Evolutionary conservation across 1,140 invertebrate species (phyloP).

Genomic region (Parasteatoda tepidariorum): DNA sequence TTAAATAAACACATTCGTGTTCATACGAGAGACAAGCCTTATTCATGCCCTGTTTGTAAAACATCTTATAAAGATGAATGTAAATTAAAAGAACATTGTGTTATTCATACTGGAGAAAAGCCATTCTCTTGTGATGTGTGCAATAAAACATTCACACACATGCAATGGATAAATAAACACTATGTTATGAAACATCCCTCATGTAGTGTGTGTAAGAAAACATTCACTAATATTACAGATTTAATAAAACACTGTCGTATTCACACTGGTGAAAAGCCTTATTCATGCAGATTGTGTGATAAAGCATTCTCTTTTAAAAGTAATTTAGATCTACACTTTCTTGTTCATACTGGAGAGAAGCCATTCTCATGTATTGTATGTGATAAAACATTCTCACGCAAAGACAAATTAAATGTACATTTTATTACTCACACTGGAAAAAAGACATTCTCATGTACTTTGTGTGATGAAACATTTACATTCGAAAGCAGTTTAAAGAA

Average conservation of each 20-base stretch:
- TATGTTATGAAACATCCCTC: too few species aligned
- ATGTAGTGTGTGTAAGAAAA: too few species aligned
- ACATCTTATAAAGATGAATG: too few species aligned
- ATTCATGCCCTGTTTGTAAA: too few species aligned
- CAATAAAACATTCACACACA: neutral
- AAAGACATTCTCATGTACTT: neutral
- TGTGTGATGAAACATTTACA: constrained; percentile 11
- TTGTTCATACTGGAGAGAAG: neutral
- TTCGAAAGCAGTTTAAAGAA: neutral
- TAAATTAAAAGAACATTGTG: too few species aligned
- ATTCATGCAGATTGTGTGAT: neutral
- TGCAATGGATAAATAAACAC: too few species aligned
- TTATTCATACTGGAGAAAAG: neutral
- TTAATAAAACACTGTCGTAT: neutral
- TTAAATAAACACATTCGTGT: too few species aligned
- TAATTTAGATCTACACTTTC: neutral
- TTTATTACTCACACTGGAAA: neutral
- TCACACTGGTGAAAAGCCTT: neutral
- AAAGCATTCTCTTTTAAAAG: neutral
- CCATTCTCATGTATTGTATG: neutral
- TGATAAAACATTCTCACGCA: neutral
- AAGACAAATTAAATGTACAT: neutral
- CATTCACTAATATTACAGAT: too few species aligned
- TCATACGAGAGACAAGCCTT: too few species aligned
- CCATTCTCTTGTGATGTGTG: neutral